Evolutionary conservation across 2,888 invertebrate genomes (phyloP), one percentile per base, ranked within the genome.

Genomic region (Diabrotica balteata): DNA sequence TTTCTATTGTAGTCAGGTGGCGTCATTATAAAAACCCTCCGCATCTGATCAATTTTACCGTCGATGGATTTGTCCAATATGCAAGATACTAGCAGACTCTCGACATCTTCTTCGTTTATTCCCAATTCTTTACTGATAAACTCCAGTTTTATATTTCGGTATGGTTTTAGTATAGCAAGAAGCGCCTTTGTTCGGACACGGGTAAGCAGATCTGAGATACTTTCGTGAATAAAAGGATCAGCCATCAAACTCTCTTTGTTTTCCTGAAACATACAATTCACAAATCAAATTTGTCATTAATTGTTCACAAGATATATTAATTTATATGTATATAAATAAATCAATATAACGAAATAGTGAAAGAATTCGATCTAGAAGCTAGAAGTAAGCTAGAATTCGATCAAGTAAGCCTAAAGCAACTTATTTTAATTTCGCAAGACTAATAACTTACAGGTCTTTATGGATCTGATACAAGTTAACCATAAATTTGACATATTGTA

Each of bases 191-290:
- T 98, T 72, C 98, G 88, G 79, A 99, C 97, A 84, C 97, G 97
- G 69, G 96, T 88, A 63, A 98, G 85, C 70, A 98, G 86, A 85
- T 97, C 89, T 86, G 97, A 98, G 78, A 99, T 97, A 82, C 98
- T 98, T 82, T 99, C 99, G 73, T 96, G 87, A 78, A 99, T 98
- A 84, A 99, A 99, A 0, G 96, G 97, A 86, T 99, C 99, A 75
- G 95, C 95, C 97, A 98, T 97, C 67, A 99, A 70, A 6, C 78
- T 74, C 7, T 77, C 77, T 82, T 92, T 88, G 85, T 97, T 96
- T 80, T 92, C 92, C 70, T 73, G 32, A 66, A 68, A 52, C 44
- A 50, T 32, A 59, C 9, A 42, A 2, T 32, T n/a, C n/a, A n/a
- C n/a, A n/a, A 4, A 32, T 32, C 5, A 32, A 32, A 32, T 32